Conservation (phyloP, 2,888 invertebrate genomes). For the Stenchaetothrips biformis region DNA sequence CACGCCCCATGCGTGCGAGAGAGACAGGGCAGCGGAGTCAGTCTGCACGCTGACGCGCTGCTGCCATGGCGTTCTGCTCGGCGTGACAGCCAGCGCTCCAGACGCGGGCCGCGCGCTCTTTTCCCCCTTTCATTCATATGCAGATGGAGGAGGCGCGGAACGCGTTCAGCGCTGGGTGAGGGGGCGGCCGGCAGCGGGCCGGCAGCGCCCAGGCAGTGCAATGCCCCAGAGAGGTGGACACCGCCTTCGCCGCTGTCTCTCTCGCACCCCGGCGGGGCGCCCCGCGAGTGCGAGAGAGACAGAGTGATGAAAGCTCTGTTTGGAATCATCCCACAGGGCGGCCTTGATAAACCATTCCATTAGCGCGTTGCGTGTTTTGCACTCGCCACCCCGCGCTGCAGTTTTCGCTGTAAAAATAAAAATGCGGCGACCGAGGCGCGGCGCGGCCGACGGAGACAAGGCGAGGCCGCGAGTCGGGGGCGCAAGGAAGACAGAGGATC, state of each 20-base stretch:
- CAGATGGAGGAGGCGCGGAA: background rate
- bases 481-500: conserved; percentile 8
- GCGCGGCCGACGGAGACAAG: background rate
- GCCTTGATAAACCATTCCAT: too few species aligned
- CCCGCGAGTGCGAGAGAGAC: background rate
- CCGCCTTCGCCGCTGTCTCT: too few species aligned
- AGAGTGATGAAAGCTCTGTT: background rate
- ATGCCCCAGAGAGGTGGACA: background rate
- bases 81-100: background rate
- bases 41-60: background rate
- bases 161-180: background rate
- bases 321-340: too few species aligned
- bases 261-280: background rate
- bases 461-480: background rate
- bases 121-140: conserved; percentile 11
- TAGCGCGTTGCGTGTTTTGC: too few species aligned
- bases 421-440: background rate
- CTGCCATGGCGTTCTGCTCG: background rate
- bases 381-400: too few species aligned
- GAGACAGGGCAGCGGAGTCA: background rate
- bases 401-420: too few species aligned
- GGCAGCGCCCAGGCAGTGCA: background rate
- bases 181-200: background rate
- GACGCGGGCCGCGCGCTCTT: background rate
- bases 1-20: too few species aligned